Evolutionary conservation across 2,113 vertebrate genomes (phyloP), one percentile per base, ranked within the genome.

Genomic region (Syrrhaptes paradoxus): DNA sequence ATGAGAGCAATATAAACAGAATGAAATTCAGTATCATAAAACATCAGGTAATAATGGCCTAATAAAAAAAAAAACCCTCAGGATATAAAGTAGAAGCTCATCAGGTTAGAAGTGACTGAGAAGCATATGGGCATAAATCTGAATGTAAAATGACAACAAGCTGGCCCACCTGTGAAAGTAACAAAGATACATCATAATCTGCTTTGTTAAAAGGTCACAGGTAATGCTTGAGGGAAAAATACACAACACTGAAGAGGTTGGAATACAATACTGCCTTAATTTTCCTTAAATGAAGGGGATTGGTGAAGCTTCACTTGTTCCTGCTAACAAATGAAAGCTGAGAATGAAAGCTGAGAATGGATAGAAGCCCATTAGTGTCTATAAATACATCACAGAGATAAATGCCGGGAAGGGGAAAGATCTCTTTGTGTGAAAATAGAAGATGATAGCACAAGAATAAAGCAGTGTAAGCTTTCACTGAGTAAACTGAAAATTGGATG

Each of bases 311-410:
- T 80, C 54, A 80, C 51, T 91, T 93, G 74, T 10, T 80, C 80
- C 46, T 83, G 34, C 36, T 84, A 90, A 86, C 38, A 93, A 94
- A 80, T 32, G 48, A 93, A 85, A 84, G 82, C 75, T 29, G 36
- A 63, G 68, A 74, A 74, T 36, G 49, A 93, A 85, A 84, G 82
- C 75, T 29, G 36, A 63, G 68, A 74, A 74, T 36, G 49, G 73
- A 65, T 21, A 84, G 91, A 91, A 92, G 73, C 68, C 81, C 45
- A 49, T 82, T 87, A 95, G 41, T 72, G 80, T 63, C 93, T 95
- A 95, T 81, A 95, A 96, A 95, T 93, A 95, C 66, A 81, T 65
- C 61, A 61, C 45, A 92, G 61, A 77, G 91, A 90, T n/a, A 78
- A 92, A 87, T 81, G 87, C 84, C 91, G 95, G 70, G 77, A 91